Conservation (phyloP, 1,140 invertebrate species). For the Diorhabda elongata region DNA sequence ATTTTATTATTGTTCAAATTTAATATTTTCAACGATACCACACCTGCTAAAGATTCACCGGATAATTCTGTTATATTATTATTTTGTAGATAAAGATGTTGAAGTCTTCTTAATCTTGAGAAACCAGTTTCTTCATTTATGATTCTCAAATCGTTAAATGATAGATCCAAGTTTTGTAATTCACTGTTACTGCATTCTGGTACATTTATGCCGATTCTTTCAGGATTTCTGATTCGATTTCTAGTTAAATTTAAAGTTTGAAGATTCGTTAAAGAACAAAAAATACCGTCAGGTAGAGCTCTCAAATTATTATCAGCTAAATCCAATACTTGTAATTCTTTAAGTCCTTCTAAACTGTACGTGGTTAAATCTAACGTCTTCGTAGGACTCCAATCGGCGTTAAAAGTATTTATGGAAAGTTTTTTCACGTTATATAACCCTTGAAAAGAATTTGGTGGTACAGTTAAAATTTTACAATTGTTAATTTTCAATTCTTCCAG, state of each 20-base stretch:
- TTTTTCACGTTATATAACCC: constrained; percentile 71
- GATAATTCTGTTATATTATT: constrained; percentile 80
- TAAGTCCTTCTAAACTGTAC: constrained; percentile 66
- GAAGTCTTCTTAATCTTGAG: constrained; percentile 65
- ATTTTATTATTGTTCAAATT: constrained; percentile 82
- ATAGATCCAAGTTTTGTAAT: constrained; percentile 70
- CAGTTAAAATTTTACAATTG: constrained; percentile 72
- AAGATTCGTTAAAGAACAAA: constrained; percentile 73
- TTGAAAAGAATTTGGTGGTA: constrained; percentile 73
- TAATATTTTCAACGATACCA: constrained; percentile 69
- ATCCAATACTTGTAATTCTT: constrained; percentile 73
- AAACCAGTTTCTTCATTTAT: constrained; percentile 69
- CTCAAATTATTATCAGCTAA: constrained; percentile 78
- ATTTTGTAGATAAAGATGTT: constrained; percentile 72
- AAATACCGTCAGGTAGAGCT: constrained; percentile 65
- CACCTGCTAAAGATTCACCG: constrained; percentile 68
- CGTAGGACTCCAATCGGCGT: constrained; percentile 70
- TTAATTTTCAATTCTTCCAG: constrained; percentile 69
- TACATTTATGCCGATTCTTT: constrained; percentile 63
- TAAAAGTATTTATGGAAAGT: constrained; percentile 69
- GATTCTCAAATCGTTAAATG: constrained; percentile 69
- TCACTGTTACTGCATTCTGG: constrained; percentile 55
- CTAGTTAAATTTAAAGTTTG: constrained; percentile 78
- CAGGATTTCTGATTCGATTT: constrained; percentile 70
- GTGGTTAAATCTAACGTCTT: constrained; percentile 65